phyloP scores from a whole-genome alignment of 2,888 invertebrate species.

The Marasmarcha lunaedactyla region DNA sequence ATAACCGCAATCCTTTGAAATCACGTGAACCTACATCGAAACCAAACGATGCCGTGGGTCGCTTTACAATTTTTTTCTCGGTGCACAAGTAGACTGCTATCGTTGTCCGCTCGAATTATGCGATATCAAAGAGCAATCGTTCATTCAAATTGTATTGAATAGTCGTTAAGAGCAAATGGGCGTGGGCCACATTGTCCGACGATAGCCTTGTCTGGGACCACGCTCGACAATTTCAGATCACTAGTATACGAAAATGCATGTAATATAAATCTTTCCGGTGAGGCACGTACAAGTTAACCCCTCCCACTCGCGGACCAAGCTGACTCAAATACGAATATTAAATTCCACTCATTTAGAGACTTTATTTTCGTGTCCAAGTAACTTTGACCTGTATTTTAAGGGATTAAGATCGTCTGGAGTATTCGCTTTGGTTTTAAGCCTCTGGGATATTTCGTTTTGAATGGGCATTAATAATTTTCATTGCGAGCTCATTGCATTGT shows the following conservation, averaged over 20 bases:
- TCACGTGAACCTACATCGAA: background rate
- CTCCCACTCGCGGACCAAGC: slow-evolving; percentile 46
- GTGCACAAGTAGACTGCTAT: slow-evolving; percentile 33
- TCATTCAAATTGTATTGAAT: slow-evolving; percentile 64
- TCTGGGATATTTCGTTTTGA: slow-evolving; percentile 34
- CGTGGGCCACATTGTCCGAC: slow-evolving; percentile 53
- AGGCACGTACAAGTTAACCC: slow-evolving; percentile 59
- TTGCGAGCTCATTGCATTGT: slow-evolving; percentile 60
- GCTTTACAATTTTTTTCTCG: slow-evolving; percentile 49
- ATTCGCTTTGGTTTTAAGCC: slow-evolving; percentile 18
- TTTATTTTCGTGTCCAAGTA: slow-evolving; percentile 50
- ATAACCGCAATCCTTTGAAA: background rate
- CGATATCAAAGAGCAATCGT: slow-evolving; percentile 62
- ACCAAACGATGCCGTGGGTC: slow-evolving; percentile 31
- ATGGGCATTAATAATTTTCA: slow-evolving; percentile 65
- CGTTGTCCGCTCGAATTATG: slow-evolving; percentile 53
- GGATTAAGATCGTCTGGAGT: slow-evolving; percentile 34
- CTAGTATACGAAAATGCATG: slow-evolving; percentile 53
- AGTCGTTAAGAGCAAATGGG: slow-evolving; percentile 60
- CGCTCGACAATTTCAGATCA: slow-evolving; percentile 65
- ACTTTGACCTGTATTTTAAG: slow-evolving; percentile 48
- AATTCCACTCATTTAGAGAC: slow-evolving; percentile 54
- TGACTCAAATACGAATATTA: slow-evolving; percentile 61
- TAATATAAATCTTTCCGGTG: slow-evolving; percentile 71
- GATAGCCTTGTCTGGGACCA: slow-evolving; percentile 19